Evolutionary conservation across 2,888 invertebrate genomes (phyloP).

Genomic region (Rosalia funebris): DNA sequence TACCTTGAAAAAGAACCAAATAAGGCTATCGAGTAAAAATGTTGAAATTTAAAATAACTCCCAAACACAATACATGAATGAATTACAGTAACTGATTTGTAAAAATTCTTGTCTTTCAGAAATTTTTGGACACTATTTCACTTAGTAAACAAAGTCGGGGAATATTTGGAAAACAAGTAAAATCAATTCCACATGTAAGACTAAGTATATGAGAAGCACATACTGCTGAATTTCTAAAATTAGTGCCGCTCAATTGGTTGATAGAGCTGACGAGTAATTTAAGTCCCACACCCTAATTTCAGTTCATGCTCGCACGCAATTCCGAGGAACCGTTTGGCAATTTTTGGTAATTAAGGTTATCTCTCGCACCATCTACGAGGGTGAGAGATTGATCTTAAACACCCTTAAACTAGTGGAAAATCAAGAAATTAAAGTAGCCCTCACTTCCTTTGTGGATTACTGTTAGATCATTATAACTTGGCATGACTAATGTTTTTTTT

Average conservation of each 20-base stretch:
- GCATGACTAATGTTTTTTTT: not conserved
- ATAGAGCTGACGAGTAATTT: conserved; percentile 26
- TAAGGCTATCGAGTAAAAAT: too few relatives aligned
- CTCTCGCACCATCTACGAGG: conserved; percentile 23
- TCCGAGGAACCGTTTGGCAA: conserved; percentile 15
- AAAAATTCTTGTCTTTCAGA: too few relatives aligned
- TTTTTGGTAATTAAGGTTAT: conserved; percentile 24
- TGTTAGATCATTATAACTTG: not conserved
- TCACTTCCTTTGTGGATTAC: not conserved
- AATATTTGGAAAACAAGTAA: too few relatives aligned
- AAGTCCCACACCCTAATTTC: conserved; percentile 22
- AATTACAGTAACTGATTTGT: too few relatives aligned
- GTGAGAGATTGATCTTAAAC: conserved; percentile 22
- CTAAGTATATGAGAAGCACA: too few relatives aligned
- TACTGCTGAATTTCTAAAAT: conserved; percentile 30
- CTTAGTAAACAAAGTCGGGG: too few relatives aligned
- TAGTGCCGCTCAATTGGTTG: conserved; percentile 25
- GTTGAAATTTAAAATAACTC: too few relatives aligned
- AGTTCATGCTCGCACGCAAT: conserved; percentile 22
- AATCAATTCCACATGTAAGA: too few relatives aligned
- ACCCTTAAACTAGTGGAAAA: conserved; percentile 15
- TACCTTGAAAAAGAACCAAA: too few relatives aligned
- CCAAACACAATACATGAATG: too few relatives aligned
- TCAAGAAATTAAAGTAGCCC: conserved; percentile 1
- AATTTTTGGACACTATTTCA: too few relatives aligned